Evolutionary conservation across 2,888 invertebrate genomes (phyloP), one percentile per base, ranked within the genome.

Genomic region (Allygus modestus): DNA sequence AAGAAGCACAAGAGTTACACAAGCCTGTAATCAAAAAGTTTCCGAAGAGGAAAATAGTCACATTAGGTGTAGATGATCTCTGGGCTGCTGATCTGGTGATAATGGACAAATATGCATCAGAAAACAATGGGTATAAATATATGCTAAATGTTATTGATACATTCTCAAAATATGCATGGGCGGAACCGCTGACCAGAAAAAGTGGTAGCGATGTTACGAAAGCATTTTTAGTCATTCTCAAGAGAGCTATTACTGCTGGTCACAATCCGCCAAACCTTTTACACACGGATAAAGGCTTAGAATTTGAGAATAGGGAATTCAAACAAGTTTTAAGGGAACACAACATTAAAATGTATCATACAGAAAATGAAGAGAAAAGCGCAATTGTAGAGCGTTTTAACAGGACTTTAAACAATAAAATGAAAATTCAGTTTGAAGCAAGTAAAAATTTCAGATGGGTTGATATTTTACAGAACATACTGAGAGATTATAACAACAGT

Each of bases 1-100:
- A 5, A 12, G 65, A 82, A 82, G 65, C 65, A 1, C 0, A 61
- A 20, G 65, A 82, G 20, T 1, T 82, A 11, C 82, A 82, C 37
- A 31, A 9, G 37, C 82, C 82, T n/a, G 65, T 82, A 17, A 65
- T 31, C 7, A 82, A 84, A 20, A 84, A 31, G 41, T 65, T 84
- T 65, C 61, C 31, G 2, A 65, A 79, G 58, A 28, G 75, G 46
- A 81, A 61, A 81, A 85, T 83, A 31, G 54, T 83, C 23, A 81
- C 75, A 23, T 51, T 79, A 12, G 71, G 79, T 11, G 81, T 84
- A n/a, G 82, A 85, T 84, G 77, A 85, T 33, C 20, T 85, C 2
- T 85, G 84, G 85, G 82, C 85, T 2, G 75, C 82, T 0, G 84
- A 84, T 61, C 61, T 85, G 31, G 15, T 84, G 17, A 77, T 85